Base-by-base conservation (phyloP, 2,797 vertebrate species). In the Scyliorhinus canicula region DNA sequence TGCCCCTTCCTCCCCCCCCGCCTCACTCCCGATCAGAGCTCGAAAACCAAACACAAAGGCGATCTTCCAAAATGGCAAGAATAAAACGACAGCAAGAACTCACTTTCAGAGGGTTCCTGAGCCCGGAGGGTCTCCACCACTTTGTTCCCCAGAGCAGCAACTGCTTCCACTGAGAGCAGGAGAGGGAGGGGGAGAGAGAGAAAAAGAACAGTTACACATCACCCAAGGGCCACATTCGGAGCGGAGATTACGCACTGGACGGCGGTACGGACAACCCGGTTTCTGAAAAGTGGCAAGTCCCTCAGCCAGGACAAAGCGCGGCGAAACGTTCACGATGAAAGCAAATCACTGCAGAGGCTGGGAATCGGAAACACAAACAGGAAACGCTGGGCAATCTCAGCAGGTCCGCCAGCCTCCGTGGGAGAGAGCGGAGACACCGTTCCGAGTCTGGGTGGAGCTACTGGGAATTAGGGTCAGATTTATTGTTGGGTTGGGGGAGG, bases 71-170 rank as follows among this genome's bases (percentile, higher is more conserved):
- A 86, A 35, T 31, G 52, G 11, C 14, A 14, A 57, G n/a, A 88
- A 44, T 21, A 47, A 82, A 47, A 1, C 5, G 4, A 79, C 16
- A 21, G 16, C 57, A 24, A 40, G 0, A 96, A 96, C 95, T 96
- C 95, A 99, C 99, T 98, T 98, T 99, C 99, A 0, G 98, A 47
- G 0, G 99, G 98, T 94, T 99, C 98, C 96, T 99, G 99, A 0
- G 98, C 97, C 55, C 98, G 97, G 55, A 99, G 97, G 0, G 98
- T 99, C 95, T 99, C 99, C 96, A 99, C 98, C 0, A 99, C 99
- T 96, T 99, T 99, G 97, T 99, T 99, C 26, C 99, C 99, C 40
- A 99, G 96, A 7, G 99, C 99, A 82, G 98, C 98, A 0, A 99
- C 99, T 0, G 99, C 99, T 97, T 99, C 99, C 98, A 99, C 99